Base-by-base conservation (phyloP, 2,797 vertebrate genomes). In the Onychomys arenicola region DNA sequence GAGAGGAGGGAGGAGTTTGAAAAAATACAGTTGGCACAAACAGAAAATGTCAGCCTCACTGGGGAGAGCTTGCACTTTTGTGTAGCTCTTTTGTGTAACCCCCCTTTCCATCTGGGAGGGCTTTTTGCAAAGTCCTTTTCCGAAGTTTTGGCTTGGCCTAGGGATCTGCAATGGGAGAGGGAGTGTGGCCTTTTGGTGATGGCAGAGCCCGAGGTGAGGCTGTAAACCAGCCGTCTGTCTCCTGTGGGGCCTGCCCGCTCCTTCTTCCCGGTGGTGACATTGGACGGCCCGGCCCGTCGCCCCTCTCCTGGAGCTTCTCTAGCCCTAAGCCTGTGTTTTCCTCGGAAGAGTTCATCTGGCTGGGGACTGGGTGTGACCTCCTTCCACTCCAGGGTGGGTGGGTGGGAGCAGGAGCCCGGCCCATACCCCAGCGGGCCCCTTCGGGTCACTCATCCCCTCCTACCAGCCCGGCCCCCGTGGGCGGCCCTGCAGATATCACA, bases 141-240 rank as follows among this genome's bases (percentile, higher is more conserved):
- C 34, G 81, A 95, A 95, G 86, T 97, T 97, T 83, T 6, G 40
- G 52, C 43, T 59, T 84, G 37, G 17, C 59, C 59, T 43, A 76
- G 23, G 59, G 52, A 91, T 82, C 37, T 29, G 4, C 10, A 65
- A 3, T 11, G 37, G n/a, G 67, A 14, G 37, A 59, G 29, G n/a
- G 71, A 78, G 16, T 1, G 10, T 6, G 37, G 25, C 25, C 25
- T 2, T 12, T 4, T n/a, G 59, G n/a, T 46, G 88, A 69, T 13
- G 46, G 34, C 73, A 37, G 32, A 55, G 63, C 21, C 40, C 25
- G 1, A 37, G n/a, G 14, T 25, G 69, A 90, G 25, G 37, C 8
- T 90, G 76, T 25, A 88, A 65, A 86, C 6, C 37, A 69, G n/a
- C 17, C 14, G 6, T 11, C 37, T 34, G 61, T n/a, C 82, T 65